These are phyloP conservation scores for Gavia stellata DNA, from an alignment of 2,113 vertebrate species.

Conservation along the genomic window DNA sequence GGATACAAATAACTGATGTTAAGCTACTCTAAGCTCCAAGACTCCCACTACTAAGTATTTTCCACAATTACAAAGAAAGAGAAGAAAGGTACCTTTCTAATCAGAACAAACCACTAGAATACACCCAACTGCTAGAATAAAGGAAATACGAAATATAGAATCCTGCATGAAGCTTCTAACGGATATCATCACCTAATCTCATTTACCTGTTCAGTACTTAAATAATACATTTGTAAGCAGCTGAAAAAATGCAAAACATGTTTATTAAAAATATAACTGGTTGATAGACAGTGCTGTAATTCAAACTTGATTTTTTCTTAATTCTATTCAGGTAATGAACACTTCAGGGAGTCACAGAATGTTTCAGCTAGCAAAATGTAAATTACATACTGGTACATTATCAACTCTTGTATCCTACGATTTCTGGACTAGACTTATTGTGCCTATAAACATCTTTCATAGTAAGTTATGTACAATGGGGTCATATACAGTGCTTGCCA, in stretches of 20 bases:
- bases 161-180: neutral
- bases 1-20: neutral
- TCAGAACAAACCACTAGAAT: neutral
- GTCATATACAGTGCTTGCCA: neutral
- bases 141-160: neutral
- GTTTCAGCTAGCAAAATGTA: neutral
- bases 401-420: neutral
- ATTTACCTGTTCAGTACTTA: neutral
- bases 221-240: neutral
- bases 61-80: neutral
- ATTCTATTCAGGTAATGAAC: neutral
- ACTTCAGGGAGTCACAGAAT: neutral
- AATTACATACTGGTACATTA: neutral
- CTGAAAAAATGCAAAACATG: neutral
- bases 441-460: neutral
- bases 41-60: neutral
- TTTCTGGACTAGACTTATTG: neutral
- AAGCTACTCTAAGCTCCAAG: neutral
- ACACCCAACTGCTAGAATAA: neutral
- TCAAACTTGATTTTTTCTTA: neutral
- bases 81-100: neutral
- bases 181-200: neutral
- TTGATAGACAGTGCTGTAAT: neutral
- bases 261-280: neutral
- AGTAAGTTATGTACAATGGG: neutral